phyloP scores from a whole-genome alignment of 2,113 vertebrate genomes.

The Ciconia stormi region DNA sequence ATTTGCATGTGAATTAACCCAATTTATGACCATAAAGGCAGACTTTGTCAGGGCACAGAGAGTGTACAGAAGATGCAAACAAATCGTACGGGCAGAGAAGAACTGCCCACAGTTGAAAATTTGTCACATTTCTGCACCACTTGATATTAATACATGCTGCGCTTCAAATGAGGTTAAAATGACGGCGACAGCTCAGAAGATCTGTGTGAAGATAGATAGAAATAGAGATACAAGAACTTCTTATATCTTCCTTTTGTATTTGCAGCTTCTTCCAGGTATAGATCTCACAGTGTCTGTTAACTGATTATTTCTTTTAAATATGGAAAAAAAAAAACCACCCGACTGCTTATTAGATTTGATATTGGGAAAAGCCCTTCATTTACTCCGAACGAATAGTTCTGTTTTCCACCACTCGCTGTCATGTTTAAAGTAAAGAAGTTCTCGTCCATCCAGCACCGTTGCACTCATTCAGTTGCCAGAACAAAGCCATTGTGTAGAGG shows the following conservation, averaged over 20 bases:
- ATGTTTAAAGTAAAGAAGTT: constrained; percentile 90
- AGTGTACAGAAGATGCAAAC: not conserved
- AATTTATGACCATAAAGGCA: not conserved
- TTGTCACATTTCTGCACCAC: constrained; percentile 18
- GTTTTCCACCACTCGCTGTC: constrained; percentile 79
- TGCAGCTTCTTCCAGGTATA: constrained; percentile 55
- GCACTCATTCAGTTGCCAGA: constrained; percentile 81
- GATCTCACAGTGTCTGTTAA: constrained; percentile 40
- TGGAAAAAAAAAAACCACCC: not conserved
- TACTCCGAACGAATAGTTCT: constrained; percentile 62
- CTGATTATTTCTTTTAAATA: constrained; percentile 49
- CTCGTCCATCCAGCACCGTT: constrained; percentile 75
- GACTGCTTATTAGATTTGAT: constrained; percentile 6
- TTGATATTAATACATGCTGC: not conserved
- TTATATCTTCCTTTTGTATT: constrained; percentile 3
- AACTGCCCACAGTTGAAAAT: not conserved
- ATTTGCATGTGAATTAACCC: constrained; percentile 37
- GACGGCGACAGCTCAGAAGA: not conserved
- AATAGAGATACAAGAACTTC: not conserved
- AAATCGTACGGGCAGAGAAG: not conserved
- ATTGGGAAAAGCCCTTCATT: constrained; percentile 66
- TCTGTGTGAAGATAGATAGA: not conserved
- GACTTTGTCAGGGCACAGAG: not conserved
- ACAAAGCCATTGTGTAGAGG: constrained; percentile 77
- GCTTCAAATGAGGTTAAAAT: constrained; percentile 8